Percentiles rank a stretch among this genome's conserved stretches.
Evolutionary conservation across 2,888 invertebrate species (phyloP).

Genomic region (Myopa tessellatipennis): DNA sequence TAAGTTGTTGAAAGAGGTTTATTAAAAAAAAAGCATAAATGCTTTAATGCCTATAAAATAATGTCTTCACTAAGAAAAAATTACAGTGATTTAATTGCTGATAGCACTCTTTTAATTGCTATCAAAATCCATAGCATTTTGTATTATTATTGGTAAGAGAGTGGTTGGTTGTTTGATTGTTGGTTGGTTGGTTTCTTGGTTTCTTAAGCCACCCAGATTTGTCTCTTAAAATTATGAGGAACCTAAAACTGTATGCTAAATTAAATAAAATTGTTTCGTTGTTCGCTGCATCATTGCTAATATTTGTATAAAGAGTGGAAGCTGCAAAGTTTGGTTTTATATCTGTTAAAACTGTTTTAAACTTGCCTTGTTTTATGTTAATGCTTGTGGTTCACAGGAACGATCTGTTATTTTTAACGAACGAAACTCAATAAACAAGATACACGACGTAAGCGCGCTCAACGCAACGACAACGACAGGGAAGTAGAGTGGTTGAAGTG

Average conservation of each 20-base stretch:
- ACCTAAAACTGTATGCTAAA: conserved; percentile 33
- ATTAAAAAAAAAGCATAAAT: background rate
- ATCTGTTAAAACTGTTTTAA: conserved; percentile 30
- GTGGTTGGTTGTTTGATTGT: conserved; percentile 33
- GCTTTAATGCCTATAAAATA: conserved; percentile 16
- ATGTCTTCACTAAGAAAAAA: conserved; percentile 1
- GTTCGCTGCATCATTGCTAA: conserved; percentile 36
- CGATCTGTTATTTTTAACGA: conserved; percentile 34
- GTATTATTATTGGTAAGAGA: conserved; percentile 21
- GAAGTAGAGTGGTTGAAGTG: conserved; percentile 39
- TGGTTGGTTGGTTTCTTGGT: conserved; percentile 25
- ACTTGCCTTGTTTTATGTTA: conserved; percentile 38
- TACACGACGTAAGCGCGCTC: conserved; percentile 43
- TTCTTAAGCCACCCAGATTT: conserved; percentile 29
- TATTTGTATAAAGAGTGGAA: conserved; percentile 11
- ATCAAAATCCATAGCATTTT: conserved; percentile 32
- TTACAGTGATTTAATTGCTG: background rate
- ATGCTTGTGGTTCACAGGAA: conserved; percentile 35
- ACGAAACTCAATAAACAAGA: conserved; percentile 40
- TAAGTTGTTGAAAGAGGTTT: conserved; percentile 2
- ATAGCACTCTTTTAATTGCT: conserved; percentile 5
- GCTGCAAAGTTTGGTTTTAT: conserved; percentile 36
- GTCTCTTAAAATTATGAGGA: conserved; percentile 18
- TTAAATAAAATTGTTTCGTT: conserved; percentile 25
- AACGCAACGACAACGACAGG: conserved; percentile 43